phyloP scores from a whole-genome alignment of 2,113 vertebrate species.

The Rhinichthys klamathensis region DNA sequence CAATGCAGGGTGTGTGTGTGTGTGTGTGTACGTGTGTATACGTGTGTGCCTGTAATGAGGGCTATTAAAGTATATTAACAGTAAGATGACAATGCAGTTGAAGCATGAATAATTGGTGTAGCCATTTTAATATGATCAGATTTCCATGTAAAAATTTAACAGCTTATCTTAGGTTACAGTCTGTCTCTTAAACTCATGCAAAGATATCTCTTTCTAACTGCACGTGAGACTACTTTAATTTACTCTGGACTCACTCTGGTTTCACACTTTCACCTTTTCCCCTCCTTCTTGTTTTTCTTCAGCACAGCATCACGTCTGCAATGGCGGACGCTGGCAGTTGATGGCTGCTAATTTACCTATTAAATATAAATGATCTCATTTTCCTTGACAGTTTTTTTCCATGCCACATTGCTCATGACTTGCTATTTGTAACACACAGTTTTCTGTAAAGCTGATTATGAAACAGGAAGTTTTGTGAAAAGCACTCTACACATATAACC shows the following conservation, averaged over 20 bases:
- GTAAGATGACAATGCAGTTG: conserved; percentile 24
- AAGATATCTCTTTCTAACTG: conserved; percentile 45
- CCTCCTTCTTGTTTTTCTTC: not conserved
- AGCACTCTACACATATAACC: not conserved
- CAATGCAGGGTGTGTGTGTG: not conserved
- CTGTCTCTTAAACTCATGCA: conserved; percentile 13
- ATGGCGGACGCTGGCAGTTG: not conserved
- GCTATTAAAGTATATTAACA: conserved; percentile 30
- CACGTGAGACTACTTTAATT: conserved; percentile 36
- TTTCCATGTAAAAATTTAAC: conserved; percentile 48
- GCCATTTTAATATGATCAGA: conserved; percentile 51
- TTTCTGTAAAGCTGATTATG: not conserved
- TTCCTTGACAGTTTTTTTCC: not conserved
- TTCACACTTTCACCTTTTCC: conserved; percentile 35
- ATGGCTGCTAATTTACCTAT: not conserved
- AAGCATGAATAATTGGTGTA: not conserved
- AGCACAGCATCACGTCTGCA: not conserved
- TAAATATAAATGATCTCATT: not conserved
- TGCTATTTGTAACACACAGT: not conserved
- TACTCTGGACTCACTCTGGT: not conserved
- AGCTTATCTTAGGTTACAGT: conserved; percentile 40
- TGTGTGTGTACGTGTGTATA: not conserved
- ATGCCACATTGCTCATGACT: not conserved
- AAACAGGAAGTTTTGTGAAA: not conserved
- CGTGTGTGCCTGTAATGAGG: not conserved